Percentiles rank a stretch among this genome's conserved stretches.
Evolutionary conservation across 2,888 invertebrate species (phyloP).

Genomic region (Orthonychiurus folsomi): DNA sequence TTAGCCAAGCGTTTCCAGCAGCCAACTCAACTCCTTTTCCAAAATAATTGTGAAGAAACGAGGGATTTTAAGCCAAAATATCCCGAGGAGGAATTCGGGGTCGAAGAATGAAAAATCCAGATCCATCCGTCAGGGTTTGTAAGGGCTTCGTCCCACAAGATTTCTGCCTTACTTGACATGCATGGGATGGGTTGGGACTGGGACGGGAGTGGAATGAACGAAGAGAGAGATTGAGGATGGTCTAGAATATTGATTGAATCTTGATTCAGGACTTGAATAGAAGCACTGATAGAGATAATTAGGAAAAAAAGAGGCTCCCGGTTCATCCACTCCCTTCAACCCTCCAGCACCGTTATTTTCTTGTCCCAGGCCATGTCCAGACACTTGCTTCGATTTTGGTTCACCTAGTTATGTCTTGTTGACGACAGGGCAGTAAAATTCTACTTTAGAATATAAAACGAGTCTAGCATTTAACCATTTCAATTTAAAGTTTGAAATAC

Average conservation of each 20-base stretch:
- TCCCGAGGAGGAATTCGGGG: neutral
- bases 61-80: neutral
- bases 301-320: neutral
- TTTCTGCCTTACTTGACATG: too few species aligned
- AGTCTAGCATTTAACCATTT: too few species aligned
- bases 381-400: neutral
- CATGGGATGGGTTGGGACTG: neutral
- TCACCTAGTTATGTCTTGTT: neutral
- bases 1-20: neutral
- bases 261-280: neutral
- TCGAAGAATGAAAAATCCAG: too few species aligned
- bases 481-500: too few species aligned
- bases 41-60: neutral
- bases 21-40: too few species aligned
- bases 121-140: too few species aligned
- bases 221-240: neutral
- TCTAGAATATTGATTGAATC: conserved; percentile 1
- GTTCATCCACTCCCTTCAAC: neutral
- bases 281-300: neutral
- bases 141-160: too few species aligned
- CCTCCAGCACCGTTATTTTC: neutral
- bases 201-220: neutral
- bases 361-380: neutral
- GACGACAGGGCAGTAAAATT: too few species aligned
- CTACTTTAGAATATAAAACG: too few species aligned